Base-by-base conservation (phyloP, 2,797 vertebrate species). In the Brotula barbata region DNA sequence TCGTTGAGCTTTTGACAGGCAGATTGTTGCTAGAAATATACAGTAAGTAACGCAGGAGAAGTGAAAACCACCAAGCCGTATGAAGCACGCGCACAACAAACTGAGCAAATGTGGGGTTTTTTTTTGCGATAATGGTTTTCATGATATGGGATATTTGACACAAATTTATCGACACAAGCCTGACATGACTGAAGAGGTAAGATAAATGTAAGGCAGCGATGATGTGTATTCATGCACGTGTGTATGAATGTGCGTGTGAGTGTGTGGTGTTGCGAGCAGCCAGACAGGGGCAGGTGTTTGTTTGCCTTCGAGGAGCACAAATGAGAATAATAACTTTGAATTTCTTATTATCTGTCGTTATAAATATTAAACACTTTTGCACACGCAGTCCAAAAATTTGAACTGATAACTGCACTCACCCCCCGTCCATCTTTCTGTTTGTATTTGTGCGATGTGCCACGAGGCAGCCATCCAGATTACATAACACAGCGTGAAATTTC, bases 181-280 rank as follows among this genome's bases (percentile, higher is more conserved):
- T 49, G 63, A 57, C 19, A 73, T 59, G 78, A 69, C 7, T 34
- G 60, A 68, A 19, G 59, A 61, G 44, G 39, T 2, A 15, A 36
- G 60, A 13, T 67, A 56, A 46, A 64, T 42, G 28, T 54, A 53
- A 52, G 34, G 43, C 52, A 21, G 39, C 39, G 61, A 74, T 54
- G 47, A 68, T 22, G 53, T 64, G 45, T 77, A 14, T 74, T 64
- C 77, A 69, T 78, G 77, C 68, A 73, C 10, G 50, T 68, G 70
- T 68, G 58, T 73, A 53, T 65, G 15, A 41, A 39, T 42, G 12
- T 44, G 23, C 20, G 31, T 53, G 34, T 53, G 20, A 40, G 10
- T 45, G 11, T 34, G 14, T 36, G 21, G 16, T n/a, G 58, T 46
- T 37, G 34, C 19, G 37, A 56, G 46, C 2, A 2, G 16, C 5